Evolutionary conservation across 2,888 invertebrate species (phyloP), one percentile per base, ranked within the genome.

Genomic region (Drosophila austrosaltans): DNA sequence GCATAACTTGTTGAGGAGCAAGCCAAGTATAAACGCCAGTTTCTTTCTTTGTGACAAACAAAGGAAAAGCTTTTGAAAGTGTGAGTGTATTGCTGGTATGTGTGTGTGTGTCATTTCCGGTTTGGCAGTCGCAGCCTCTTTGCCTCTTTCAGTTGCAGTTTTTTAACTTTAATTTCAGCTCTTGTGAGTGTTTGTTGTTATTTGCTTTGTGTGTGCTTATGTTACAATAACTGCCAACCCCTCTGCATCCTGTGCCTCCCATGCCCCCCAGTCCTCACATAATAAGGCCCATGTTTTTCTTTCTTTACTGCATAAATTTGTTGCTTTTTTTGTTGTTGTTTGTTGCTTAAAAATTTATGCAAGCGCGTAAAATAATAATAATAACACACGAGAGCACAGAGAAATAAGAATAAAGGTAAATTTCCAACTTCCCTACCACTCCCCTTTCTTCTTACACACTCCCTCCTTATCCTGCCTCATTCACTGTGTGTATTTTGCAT

Each of bases 291-390:
- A 22, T 48, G 48, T 48, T 48, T 48, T 48, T 25, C 48, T 48
- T 48, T 48, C 48, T 48, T 48, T 48, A 39, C 2, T 63, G 78
- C 64, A 59, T 61, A 40, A 28, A 3, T 44, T 74, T 22, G 28
- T 70, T 65, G 36, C 32, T 10, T 28, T 44, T 70, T 44, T 22
- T 39, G 16, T 16, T 16, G 16, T 58, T 58, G 16, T 30, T 36
- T 56, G 16, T 59, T 10, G n/a, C 54, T 66, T 68, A 60, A 42
- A 69, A 82, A 78, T 80, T 76, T 79, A 70, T 82, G 76, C 81
- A 83, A 66, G 83, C 75, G 77, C 75, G 67, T 83, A 79, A 77
- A 82, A 85, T 77, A 85, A 82, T 79, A 82, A 82, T 77, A 87
- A 79, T 69, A 87, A 79, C 67, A 68, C 67, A 48, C 48, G 48